Conservation (phyloP, 2,797 vertebrate genomes). For the Trachurus trachurus region DNA sequence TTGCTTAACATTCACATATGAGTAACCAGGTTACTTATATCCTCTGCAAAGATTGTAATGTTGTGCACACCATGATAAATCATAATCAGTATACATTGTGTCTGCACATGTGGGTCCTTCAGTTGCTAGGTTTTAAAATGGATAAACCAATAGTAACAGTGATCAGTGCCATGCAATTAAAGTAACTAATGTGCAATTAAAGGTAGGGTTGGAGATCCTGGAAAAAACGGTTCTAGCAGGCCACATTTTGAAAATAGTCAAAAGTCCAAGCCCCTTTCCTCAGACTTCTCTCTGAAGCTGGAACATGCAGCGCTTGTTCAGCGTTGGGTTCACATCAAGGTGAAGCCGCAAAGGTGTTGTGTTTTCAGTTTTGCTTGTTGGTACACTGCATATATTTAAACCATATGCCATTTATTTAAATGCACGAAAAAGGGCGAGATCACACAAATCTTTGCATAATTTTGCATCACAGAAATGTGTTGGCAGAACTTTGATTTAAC, state of each 20-base stretch:
- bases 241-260: too few relatives aligned
- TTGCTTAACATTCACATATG: not conserved
- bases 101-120: not conserved
- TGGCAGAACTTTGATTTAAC: slow-evolving; percentile 3
- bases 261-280: too few relatives aligned
- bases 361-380: too few relatives aligned
- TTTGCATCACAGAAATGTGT: not conserved
- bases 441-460: not conserved
- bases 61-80: too few relatives aligned
- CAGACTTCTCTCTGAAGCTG: too few relatives aligned
- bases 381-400: not conserved
- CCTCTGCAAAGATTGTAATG: too few relatives aligned
- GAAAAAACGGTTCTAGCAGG: too few relatives aligned
- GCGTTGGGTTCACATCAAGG: too few relatives aligned
- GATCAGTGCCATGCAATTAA: not conserved
- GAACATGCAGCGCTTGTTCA: too few relatives aligned
- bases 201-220: too few relatives aligned
- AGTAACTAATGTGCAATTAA: not conserved
- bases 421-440: not conserved
- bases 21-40: not conserved
- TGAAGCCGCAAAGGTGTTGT: too few relatives aligned
- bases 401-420: not conserved
- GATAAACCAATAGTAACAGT: not conserved
- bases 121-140: not conserved
- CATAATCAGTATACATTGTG: too few relatives aligned